Evolutionary conservation across 2,113 vertebrate species (phyloP).

Genomic region (Cervus canadensis): DNA sequence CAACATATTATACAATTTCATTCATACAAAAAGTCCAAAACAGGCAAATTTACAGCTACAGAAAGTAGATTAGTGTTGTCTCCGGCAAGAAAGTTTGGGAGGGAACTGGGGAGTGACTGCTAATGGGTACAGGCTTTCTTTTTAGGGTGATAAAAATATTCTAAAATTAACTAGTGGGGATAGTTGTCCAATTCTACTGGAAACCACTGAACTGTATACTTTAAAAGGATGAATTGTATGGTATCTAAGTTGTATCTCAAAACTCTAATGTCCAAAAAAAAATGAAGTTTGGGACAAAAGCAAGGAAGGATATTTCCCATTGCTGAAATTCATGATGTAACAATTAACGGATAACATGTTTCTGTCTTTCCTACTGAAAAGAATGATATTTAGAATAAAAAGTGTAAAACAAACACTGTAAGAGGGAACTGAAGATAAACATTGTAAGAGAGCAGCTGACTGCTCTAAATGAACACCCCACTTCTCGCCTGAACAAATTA

Average conservation of each 20-base stretch:
- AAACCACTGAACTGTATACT: neutral
- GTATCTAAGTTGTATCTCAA: neutral
- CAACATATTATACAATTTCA: neutral
- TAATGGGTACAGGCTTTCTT: neutral
- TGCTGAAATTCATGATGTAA: slow-evolving; percentile 14
- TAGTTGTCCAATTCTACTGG: neutral
- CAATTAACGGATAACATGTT: neutral
- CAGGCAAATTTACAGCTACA: neutral
- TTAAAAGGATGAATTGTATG: neutral
- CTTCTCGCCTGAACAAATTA: slow-evolving; percentile 7
- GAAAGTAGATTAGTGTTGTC: neutral
- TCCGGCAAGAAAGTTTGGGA: neutral
- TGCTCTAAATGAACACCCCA: slow-evolving; percentile 17
- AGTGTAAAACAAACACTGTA: slow-evolving; percentile 51
- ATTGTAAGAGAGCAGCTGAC: slow-evolving; percentile 20
- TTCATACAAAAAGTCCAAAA: neutral
- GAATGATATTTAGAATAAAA: slow-evolving; percentile 21
- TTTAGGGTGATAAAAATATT: slow-evolving; percentile 9
- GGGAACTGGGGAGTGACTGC: neutral
- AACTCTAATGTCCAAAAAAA: neutral
- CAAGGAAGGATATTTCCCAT: neutral
- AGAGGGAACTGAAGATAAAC: slow-evolving; percentile 31
- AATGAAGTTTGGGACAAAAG: neutral
- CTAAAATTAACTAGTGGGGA: neutral
- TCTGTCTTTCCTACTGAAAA: slow-evolving; percentile 8